Percentiles rank a stretch among this genome's conserved stretches.
phyloP scores from a whole-genome alignment of 2,797 vertebrate genomes.

The Paramormyrops hopkinsi region DNA sequence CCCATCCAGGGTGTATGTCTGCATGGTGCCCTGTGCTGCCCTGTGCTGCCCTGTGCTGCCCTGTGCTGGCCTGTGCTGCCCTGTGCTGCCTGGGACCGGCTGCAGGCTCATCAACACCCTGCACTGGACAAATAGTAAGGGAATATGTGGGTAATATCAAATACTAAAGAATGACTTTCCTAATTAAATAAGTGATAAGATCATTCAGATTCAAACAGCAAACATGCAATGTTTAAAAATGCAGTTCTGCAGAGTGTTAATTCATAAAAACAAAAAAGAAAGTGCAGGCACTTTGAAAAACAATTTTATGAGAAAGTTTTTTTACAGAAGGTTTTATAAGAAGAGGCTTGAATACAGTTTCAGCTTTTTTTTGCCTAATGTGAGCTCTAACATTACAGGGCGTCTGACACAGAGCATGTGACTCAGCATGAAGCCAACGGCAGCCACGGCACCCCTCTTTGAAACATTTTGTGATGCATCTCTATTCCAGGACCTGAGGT shows the following conservation, averaged over 20 bases:
- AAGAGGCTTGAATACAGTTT: background rate
- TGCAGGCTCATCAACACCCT: background rate
- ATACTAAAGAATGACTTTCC: background rate
- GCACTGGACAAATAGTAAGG: background rate
- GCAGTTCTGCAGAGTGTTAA: background rate
- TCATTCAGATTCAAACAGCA: background rate
- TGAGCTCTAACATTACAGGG: background rate
- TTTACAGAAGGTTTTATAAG: background rate
- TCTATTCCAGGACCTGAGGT: background rate
- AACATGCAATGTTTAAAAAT: background rate
- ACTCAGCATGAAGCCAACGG: background rate
- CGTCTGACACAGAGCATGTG: background rate
- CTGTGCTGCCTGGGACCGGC: background rate
- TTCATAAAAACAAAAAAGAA: background rate
- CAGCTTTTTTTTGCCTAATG: background rate
- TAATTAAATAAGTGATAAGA: background rate
- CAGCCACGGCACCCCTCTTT: background rate
- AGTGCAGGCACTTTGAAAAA: background rate
- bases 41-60: background rate
- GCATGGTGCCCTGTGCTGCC: background rate
- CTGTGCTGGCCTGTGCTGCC: no score
- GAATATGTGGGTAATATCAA: background rate
- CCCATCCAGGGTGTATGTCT: background rate
- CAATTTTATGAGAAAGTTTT: background rate
- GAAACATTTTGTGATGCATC: background rate